Evolutionary conservation across 2,888 invertebrate genomes (phyloP).

Genomic region (Dasysyrphus tricinctus): DNA sequence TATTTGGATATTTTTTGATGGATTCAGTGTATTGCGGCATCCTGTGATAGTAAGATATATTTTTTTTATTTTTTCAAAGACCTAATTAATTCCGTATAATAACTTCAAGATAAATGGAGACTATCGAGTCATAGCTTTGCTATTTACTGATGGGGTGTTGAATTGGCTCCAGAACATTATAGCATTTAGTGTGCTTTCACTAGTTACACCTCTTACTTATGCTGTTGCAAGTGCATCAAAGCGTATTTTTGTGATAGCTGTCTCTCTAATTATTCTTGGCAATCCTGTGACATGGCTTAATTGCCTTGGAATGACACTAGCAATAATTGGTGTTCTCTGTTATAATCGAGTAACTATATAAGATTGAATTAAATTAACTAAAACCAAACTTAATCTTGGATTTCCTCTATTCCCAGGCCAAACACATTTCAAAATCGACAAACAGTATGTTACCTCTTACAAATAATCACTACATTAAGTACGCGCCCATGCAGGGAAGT

Average conservation of each 20-base stretch:
- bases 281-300: conserved; percentile 96
- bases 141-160: conserved; percentile 92
- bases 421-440: conserved; percentile 87
- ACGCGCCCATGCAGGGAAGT: conserved; percentile 79
- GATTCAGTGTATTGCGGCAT: conserved; percentile 86
- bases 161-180: conserved; percentile 98
- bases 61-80: background rate
- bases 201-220: conserved; percentile 97
- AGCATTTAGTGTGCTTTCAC: conserved; percentile 95
- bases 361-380: conserved; percentile 75
- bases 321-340: conserved; percentile 93
- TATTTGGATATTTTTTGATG: conserved; percentile 91
- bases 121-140: conserved; percentile 85
- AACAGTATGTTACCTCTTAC: conserved; percentile 85
- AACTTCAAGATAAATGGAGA: conserved; percentile 84
- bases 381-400: background rate
- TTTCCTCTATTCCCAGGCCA: conserved; percentile 85
- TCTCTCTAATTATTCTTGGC: conserved; percentile 92
- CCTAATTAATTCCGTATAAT: background rate
- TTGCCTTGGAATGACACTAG: conserved; percentile 94
- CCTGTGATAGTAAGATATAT: conserved; percentile 86
- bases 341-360: conserved; percentile 90
- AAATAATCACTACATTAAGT: conserved; percentile 82
- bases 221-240: conserved; percentile 98
- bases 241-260: conserved; percentile 94